Evolutionary conservation across 1,140 invertebrate genomes (phyloP).

Genomic region (Listronotus bonariensis): DNA sequence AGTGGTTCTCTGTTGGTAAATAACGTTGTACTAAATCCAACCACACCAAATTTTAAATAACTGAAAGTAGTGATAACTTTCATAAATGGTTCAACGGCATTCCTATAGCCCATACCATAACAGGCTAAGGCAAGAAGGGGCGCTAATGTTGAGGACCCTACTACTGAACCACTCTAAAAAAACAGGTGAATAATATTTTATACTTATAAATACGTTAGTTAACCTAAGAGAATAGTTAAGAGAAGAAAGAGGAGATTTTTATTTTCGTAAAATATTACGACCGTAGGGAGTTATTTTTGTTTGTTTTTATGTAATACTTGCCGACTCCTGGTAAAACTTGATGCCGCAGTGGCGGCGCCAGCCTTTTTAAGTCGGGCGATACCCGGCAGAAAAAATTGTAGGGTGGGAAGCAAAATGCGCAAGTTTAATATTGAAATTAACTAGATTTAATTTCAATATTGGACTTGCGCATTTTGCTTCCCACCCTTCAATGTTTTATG

Average conservation of each 20-base stretch:
- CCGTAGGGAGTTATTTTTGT: background rate
- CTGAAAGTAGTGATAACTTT: constrained; percentile 62
- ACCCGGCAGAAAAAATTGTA: too few relatives aligned
- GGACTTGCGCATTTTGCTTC: too few relatives aligned
- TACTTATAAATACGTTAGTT: too few relatives aligned
- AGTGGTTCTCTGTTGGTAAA: constrained; percentile 58
- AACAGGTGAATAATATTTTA: constrained; percentile 4
- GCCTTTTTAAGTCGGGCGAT: too few relatives aligned
- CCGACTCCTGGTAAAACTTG: too few relatives aligned
- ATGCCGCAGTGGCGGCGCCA: too few relatives aligned
- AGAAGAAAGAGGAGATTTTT: too few relatives aligned
- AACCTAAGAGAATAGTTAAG: too few relatives aligned
- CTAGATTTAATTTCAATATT: too few relatives aligned
- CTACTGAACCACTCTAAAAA: constrained; percentile 55
- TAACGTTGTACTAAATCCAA: constrained; percentile 60
- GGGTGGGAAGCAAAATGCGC: too few relatives aligned
- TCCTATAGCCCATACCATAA: constrained; percentile 57
- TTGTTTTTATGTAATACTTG: background rate
- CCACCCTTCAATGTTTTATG: too few relatives aligned
- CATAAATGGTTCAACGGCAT: constrained; percentile 58
- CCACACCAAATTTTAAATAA: constrained; percentile 63
- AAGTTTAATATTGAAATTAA: too few relatives aligned
- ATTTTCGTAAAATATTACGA: background rate
- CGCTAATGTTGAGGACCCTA: constrained; percentile 52
- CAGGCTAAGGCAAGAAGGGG: constrained; percentile 55